Evolutionary conservation across 2,797 vertebrate species (phyloP).

Genomic region (Enteromius paludinosus): DNA sequence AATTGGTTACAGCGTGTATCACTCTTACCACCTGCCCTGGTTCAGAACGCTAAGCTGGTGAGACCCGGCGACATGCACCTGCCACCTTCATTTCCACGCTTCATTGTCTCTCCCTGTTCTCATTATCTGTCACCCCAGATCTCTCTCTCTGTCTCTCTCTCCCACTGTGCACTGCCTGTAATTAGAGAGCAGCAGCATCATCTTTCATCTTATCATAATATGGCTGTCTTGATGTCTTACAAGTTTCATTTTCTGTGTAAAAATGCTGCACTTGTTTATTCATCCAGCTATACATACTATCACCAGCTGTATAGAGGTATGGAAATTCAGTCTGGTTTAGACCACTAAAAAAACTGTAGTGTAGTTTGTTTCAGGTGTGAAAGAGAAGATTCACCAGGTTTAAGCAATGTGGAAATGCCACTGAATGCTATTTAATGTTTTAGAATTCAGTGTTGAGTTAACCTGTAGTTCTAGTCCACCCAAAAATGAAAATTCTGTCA

Average conservation of each 20-base stretch:
- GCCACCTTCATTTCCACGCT: constrained; percentile 10
- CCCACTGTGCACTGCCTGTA: constrained; percentile 2
- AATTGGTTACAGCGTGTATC: constrained; percentile 97
- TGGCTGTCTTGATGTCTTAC: constrained; percentile 17
- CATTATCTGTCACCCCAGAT: constrained; percentile 31
- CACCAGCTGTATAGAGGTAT: constrained; percentile 40
- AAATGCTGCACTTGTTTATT: constrained; percentile 6
- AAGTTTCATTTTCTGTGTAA: neutral
- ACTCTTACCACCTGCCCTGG: constrained; percentile 95
- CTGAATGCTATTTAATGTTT: neutral
- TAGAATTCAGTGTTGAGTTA: neutral
- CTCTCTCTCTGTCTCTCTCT: constrained; percentile 14
- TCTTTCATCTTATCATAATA: neutral
- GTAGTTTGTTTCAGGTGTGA: neutral
- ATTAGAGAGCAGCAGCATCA: constrained; percentile 7
- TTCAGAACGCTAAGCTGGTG: constrained; percentile 98
- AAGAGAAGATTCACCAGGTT: neutral
- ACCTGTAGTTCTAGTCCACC: no score
- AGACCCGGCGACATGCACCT: constrained; percentile 62
- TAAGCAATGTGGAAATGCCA: neutral
- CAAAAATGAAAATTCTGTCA: neutral
- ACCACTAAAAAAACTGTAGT: neutral
- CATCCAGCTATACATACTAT: constrained; percentile 24
- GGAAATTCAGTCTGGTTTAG: constrained; percentile 16
- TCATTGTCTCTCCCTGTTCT: constrained; percentile 9